phyloP scores from a whole-genome alignment of 2,113 vertebrate genomes.

The Cyanoderma ruficeps region DNA sequence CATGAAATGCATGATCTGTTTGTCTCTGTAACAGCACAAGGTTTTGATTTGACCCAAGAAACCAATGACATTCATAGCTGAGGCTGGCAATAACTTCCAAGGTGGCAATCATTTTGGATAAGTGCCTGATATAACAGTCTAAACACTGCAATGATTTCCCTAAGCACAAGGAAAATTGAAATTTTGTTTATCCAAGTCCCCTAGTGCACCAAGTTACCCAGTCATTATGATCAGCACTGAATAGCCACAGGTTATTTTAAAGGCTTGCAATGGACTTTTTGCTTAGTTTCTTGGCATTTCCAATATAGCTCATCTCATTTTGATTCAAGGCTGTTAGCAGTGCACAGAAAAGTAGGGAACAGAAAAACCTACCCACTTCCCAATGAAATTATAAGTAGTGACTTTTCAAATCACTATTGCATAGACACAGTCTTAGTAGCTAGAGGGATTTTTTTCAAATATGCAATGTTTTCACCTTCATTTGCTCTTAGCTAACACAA shows the following conservation, averaged over 20 bases:
- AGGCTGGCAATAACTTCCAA: slow-evolving; percentile 26
- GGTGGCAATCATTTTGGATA: slow-evolving; percentile 34
- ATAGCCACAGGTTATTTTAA: not conserved
- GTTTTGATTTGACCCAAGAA: slow-evolving; percentile 25
- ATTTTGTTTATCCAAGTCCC: not conserved
- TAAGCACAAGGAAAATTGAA: not conserved
- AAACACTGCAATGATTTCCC: slow-evolving; percentile 3
- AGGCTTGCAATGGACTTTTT: not conserved
- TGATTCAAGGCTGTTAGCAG: not conserved
- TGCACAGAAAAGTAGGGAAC: not conserved
- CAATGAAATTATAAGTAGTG: not conserved
- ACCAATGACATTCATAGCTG: slow-evolving; percentile 19
- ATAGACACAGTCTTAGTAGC: not conserved
- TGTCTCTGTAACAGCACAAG: not conserved
- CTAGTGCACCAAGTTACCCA: not conserved
- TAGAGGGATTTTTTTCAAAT: not conserved
- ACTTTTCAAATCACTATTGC: not conserved
- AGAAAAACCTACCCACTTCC: not conserved
- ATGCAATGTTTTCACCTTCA: not conserved
- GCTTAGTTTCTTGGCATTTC: not conserved
- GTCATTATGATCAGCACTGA: not conserved
- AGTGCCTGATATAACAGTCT: not conserved
- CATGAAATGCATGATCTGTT: not conserved
- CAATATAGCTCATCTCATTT: not conserved
- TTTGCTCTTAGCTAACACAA: not conserved